Base-by-base conservation (phyloP, 2,113 vertebrate genomes). In the Nicator chloris region DNA sequence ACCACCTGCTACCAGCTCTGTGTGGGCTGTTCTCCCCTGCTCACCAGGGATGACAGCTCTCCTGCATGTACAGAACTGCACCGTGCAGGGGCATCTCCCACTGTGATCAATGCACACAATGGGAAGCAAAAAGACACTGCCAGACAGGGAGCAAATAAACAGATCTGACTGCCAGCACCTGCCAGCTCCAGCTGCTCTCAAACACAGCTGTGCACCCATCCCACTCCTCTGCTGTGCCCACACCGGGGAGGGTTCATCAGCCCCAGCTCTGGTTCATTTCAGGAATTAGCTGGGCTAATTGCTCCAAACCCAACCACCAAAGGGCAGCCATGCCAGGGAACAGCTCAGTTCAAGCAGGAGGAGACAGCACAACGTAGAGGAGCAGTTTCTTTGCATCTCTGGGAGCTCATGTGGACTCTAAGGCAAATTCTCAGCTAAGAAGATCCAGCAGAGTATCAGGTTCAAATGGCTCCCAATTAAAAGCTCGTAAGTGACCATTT, bases 181-280 rank as follows among this genome's bases (percentile, higher is more conserved):
- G 92, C 18, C 60, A 54, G 56, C 47, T 82, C 51, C 57, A 47
- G 16, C 56, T 19, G 47, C 71, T 71, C 60, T 37, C 90, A 26
- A 53, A 20, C 22, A 37, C 37, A 50, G 1, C 45, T 50, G 9
- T 0, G 27, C 49, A 56, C 12, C 51, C 47, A 11, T 23, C 22
- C 50, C 9, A 13, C 18, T 15, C 11, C 30, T 37, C 50, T 2
- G 22, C 35, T 7, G 7, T 9, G 65, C 42, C 72, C 64, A 22
- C 0, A 2, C 4, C 1, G 0, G 49, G 15, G 24, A 31, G 61
- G 40, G 56, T 8, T 23, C 54, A 14, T 5, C 40, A 47, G 63
- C 54, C 6, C 4, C 28, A 73, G 71, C 24, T 31, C 22, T 2
- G 7, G 39, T 24, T 90, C 37, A 1, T 80, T 69, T n/a, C 30